A percentile compares a stretch with the other conserved stretches of the same genome.
These are phyloP conservation scores for Myotis brandtii DNA, from an alignment of 2,113 vertebrate genomes.

Conservation along the genomic window DNA sequence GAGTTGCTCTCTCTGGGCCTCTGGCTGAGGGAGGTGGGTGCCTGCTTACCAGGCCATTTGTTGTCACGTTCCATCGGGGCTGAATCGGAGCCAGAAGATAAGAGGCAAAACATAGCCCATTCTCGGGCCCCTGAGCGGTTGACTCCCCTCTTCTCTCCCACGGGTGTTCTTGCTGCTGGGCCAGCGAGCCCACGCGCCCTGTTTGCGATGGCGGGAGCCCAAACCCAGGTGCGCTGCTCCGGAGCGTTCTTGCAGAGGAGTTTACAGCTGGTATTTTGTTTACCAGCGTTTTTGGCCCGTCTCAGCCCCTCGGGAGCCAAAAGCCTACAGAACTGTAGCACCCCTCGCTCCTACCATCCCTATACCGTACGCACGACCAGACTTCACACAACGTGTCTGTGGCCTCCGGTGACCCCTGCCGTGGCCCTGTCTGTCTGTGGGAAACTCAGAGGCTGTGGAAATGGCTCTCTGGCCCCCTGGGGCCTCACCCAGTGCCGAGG, in stretches of 20 bases:
- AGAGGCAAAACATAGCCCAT: constrained; percentile 68
- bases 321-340: constrained; percentile 52
- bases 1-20: constrained; percentile 64
- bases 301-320: constrained; percentile 57
- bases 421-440: constrained; percentile 53
- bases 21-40: constrained; percentile 39
- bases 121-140: constrained; percentile 64
- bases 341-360: constrained; percentile 14
- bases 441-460: constrained; percentile 57
- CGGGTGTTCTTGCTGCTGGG: constrained; percentile 37
- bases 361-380: constrained; percentile 50
- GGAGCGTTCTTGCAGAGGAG: constrained; percentile 77
- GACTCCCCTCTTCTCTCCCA: constrained; percentile 61
- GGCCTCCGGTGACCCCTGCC: constrained; percentile 57
- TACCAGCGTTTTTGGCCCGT: constrained; percentile 74
- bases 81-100: constrained; percentile 70
- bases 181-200: constrained; percentile 74
- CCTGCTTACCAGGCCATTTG: constrained; percentile 69
- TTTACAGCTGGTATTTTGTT: constrained; percentile 82
- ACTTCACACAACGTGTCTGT: constrained; percentile 17
- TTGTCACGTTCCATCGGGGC: constrained; percentile 72
- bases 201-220: constrained; percentile 69
- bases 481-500: neutral
- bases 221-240: constrained; percentile 77
- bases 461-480: neutral